A percentile compares a stretch with the other conserved stretches of the same genome.
Conservation (phyloP, 2,888 invertebrate genomes). For the Agrilus cyanescens region DNA sequence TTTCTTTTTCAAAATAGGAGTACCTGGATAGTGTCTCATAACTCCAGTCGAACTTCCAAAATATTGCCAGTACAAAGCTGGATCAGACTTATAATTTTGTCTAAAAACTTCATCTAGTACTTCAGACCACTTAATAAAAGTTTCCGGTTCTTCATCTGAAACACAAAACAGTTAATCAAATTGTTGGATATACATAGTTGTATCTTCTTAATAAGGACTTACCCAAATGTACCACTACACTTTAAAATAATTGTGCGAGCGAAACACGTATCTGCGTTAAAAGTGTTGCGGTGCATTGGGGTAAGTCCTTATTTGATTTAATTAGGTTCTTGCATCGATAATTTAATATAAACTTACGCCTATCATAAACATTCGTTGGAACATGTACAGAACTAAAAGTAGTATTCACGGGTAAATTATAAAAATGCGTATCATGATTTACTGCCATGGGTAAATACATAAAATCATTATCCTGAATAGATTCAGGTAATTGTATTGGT, state of each 20-base stretch:
- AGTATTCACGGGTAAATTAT: constrained; percentile 70
- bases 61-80: constrained; percentile 92
- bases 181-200: no score
- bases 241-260: not conserved
- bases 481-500: constrained; percentile 24
- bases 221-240: no score
- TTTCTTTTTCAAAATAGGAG: not conserved
- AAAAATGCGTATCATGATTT: constrained; percentile 70
- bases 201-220: no score
- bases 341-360: constrained; percentile 40
- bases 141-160: constrained; percentile 41
- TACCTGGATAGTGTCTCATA: constrained; percentile 75
- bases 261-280: not conserved
- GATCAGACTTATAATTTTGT: constrained; percentile 78
- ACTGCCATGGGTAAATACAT: constrained; percentile 48
- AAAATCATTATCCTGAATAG: constrained; percentile 25
- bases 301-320: no score
- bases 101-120: constrained; percentile 70
- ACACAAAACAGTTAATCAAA: constrained; percentile 1
- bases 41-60: constrained; percentile 92
- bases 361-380: constrained; percentile 86
- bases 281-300: not conserved
- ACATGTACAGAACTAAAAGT: constrained; percentile 80
- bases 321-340: no score
- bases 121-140: constrained; percentile 86